phyloP scores from a whole-genome alignment of 2,797 vertebrate genomes.

The Gymnoscopelus microlampas region DNA sequence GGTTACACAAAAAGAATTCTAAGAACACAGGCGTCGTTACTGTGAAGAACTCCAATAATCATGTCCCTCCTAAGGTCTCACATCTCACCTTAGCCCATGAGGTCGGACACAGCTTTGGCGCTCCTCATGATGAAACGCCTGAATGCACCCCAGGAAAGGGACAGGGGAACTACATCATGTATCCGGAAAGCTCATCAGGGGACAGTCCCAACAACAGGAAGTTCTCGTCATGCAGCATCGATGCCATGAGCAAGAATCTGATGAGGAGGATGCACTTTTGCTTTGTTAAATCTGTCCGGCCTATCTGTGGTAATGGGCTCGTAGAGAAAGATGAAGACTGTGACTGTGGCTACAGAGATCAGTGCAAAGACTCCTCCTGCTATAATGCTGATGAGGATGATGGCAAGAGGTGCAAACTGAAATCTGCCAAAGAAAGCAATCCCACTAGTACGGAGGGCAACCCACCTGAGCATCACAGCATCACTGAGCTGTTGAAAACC shows the following conservation, averaged over 20 bases:
- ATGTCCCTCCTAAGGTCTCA: conserved; percentile 98
- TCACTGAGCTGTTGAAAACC: too few species aligned
- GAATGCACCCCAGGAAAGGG: conserved; percentile 98
- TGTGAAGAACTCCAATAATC: conserved; percentile 98
- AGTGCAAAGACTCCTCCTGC: conserved; percentile 95
- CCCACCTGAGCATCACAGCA: too few species aligned
- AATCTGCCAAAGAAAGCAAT: conserved; percentile 86
- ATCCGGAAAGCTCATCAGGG: conserved; percentile 94
- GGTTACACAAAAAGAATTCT: conserved; percentile 95
- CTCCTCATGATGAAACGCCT: conserved; percentile 95
- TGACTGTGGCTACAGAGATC: conserved; percentile 97
- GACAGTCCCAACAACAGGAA: conserved; percentile 99
- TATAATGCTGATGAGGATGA: conserved; percentile 92
- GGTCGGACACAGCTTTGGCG: conserved; percentile 98
- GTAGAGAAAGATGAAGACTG: conserved; percentile 97
- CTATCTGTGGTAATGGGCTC: conserved; percentile 96
- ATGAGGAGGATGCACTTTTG: conserved; percentile 97
- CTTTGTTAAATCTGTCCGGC: conserved; percentile 89
- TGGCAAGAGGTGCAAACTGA: conserved; percentile 93
- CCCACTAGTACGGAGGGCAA: too few species aligned
- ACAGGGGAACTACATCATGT: conserved; percentile 99
- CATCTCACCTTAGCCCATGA: conserved; percentile 99
- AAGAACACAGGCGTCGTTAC: conserved; percentile 99
- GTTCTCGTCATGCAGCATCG: conserved; percentile 94
- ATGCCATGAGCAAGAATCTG: conserved; percentile 98